Base-by-base conservation (phyloP, 2,113 vertebrate genomes). In the Phoenicopterus ruber region DNA sequence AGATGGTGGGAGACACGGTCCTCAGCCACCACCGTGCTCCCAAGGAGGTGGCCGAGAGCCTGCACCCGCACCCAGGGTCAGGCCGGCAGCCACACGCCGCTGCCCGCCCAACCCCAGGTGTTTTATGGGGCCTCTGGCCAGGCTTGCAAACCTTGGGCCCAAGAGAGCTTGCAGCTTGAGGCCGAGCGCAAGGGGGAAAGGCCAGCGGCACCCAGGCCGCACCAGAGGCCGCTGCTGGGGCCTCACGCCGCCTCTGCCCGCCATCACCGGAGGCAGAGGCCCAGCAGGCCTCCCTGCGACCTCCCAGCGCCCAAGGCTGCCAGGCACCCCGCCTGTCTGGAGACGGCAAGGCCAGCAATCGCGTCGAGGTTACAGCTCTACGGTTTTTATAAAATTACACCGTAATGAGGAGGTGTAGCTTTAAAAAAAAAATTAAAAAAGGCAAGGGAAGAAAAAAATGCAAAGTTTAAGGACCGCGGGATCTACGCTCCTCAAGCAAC, bases 91-190 rank as follows among this genome's bases (percentile, higher is more conserved):
- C 42, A 42, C 42, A 42, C 13, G 13, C 13, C 2, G 3, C 9
- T 4, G 2, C 13, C 31, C 4, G 1, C 44, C 40, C 55, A 22
- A 0, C 9, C n/a, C 14, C 0, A 0, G 7, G 21, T 10, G 17
- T 36, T 19, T 61, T 17, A 11, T 0, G 0, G 16, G 6, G 2
- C 17, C 61, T 50, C 0, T 0, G 28, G 24, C 49, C 31, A 28
- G 44, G 15, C 29, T 89, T 3, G 3, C 26, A 46, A 50, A 74
- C 52, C 18, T 32, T 16, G 25, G 54, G 17, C 24, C 32, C 58
- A 20, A 31, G 42, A 87, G 6, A 90, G 5, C 34, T 42, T 9
- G 21, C 59, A 69, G n/a, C 12, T 29, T 21, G 40, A 82, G 34
- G 19, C 4, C 73, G 58, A 88, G 49, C 8, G 2, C 0, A 1